A percentile compares a stretch with the other conserved stretches of the same genome.
Conservation (phyloP, 2,888 invertebrate species). For the Apotomis capreana region DNA sequence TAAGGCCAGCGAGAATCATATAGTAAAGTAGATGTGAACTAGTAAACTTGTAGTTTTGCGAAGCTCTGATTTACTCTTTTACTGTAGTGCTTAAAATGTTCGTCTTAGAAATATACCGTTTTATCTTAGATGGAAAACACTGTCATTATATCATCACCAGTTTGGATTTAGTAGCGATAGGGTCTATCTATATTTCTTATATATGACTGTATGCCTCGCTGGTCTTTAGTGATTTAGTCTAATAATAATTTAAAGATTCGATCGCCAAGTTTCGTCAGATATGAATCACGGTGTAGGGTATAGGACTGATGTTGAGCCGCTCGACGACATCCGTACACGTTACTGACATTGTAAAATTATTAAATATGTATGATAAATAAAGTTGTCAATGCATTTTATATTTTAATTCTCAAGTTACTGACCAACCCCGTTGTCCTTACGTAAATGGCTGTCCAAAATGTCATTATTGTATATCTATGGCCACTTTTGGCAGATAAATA, state of each 20-base stretch:
- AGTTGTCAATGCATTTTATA: slow-evolving; percentile 23
- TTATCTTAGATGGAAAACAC: no score
- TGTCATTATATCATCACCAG: no score
- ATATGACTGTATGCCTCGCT: neutral
- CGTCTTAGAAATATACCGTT: no score
- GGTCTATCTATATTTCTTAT: neutral
- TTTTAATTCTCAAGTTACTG: slow-evolving; percentile 3
- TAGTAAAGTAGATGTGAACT: neutral
- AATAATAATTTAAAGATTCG: neutral
- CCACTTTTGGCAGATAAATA: neutral
- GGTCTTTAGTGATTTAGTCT: neutral
- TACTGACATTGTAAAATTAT: slow-evolving; percentile 26
- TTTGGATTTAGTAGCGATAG: neutral
- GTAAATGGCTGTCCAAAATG: neutral
- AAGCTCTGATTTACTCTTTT: no score
- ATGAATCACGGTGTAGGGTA: slow-evolving; percentile 18
- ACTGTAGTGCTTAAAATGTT: no score
- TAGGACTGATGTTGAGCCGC: slow-evolving; percentile 4
- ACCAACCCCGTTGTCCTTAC: neutral
- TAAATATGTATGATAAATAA: slow-evolving; percentile 30
- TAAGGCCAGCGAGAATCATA: neutral
- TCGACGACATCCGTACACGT: slow-evolving; percentile 5
- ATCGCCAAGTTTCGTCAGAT: neutral
- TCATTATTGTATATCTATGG: neutral
- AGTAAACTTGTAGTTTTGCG: no score